Evolutionary conservation across 2,888 invertebrate genomes (phyloP).

Genomic region (Drosophila neoperkinsi): DNA sequence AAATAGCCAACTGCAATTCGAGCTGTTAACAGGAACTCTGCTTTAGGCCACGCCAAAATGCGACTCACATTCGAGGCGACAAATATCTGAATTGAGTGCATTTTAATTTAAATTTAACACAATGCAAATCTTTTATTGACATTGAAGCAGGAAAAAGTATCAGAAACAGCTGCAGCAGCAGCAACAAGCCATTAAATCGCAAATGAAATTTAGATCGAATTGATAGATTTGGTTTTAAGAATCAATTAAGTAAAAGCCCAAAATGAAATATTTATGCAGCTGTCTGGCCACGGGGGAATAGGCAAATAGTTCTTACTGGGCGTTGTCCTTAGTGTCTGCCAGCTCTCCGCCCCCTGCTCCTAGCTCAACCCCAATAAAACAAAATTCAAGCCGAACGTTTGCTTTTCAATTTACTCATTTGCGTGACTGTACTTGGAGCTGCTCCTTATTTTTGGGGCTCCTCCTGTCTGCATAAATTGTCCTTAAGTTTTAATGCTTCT

Average conservation of each 20-base stretch:
- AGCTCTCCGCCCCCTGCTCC: background rate
- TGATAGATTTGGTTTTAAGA: slow-evolving; percentile 27
- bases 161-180: background rate
- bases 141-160: background rate
- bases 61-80: slow-evolving; percentile 35
- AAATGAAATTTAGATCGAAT: slow-evolving; percentile 61
- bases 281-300: slow-evolving; percentile 29
- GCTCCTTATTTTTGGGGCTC: slow-evolving; percentile 14
- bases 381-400: slow-evolving; percentile 8
- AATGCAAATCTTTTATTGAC: slow-evolving; percentile 42
- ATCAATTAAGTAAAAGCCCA: slow-evolving; percentile 64
- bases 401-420: slow-evolving; percentile 52
- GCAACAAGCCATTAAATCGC: slow-evolving; percentile 29
- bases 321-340: slow-evolving; percentile 36
- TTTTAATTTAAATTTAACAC: slow-evolving; percentile 48
- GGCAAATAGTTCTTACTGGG: slow-evolving; percentile 58
- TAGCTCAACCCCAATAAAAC: slow-evolving; percentile 13
- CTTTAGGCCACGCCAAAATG: slow-evolving; percentile 25
- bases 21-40: slow-evolving; percentile 10
- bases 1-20: slow-evolving; percentile 23
- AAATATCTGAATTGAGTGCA: slow-evolving; percentile 10
- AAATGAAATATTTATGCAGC: slow-evolving; percentile 57
- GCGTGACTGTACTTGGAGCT: slow-evolving; percentile 45
- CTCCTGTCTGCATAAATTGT: slow-evolving; percentile 30
- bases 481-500: slow-evolving; percentile 57